These are phyloP conservation scores for Cephus pygmeus DNA, from an alignment of 2,888 invertebrate genomes.

Conservation along the genomic window DNA sequence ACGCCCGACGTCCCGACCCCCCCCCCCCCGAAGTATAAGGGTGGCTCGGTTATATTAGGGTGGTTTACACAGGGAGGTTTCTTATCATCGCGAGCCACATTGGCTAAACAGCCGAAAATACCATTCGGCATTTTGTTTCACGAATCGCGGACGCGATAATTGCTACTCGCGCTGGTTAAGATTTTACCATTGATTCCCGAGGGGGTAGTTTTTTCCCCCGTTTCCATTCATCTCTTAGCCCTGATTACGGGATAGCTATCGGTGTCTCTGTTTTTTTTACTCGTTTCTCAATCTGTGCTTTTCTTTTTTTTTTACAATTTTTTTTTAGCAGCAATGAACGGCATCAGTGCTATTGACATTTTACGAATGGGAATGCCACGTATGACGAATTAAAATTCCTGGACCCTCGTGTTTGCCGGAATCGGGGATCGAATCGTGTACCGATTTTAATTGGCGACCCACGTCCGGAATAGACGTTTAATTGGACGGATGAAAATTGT, in stretches of 20 bases:
- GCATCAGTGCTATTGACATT: not conserved
- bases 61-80: constrained; percentile 28
- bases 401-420: not conserved
- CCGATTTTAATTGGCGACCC: not conserved
- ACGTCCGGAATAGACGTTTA: not conserved
- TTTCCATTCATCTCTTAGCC: not conserved
- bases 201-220: not conserved
- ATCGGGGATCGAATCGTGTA: not conserved
- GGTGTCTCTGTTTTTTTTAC: not conserved
- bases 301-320: not conserved
- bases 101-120: constrained; percentile 57
- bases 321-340: not conserved
- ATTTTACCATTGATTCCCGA: not conserved
- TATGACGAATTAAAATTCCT: not conserved
- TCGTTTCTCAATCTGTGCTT: not conserved
- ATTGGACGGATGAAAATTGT: not conserved
- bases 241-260: not conserved
- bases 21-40: not conserved
- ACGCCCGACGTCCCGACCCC: not conserved
- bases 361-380: not conserved
- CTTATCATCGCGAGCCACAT: constrained; percentile 55
- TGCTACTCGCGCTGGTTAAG: constrained; percentile 33
- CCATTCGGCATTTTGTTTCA: constrained; percentile 57
- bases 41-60: not conserved
- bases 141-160: constrained; percentile 48